A percentile compares a stretch with the other conserved stretches of the same genome.
These are phyloP conservation scores for Acipenser oxyrinchus DNA, from an alignment of 2,797 vertebrate genomes.

Conservation along the genomic window DNA sequence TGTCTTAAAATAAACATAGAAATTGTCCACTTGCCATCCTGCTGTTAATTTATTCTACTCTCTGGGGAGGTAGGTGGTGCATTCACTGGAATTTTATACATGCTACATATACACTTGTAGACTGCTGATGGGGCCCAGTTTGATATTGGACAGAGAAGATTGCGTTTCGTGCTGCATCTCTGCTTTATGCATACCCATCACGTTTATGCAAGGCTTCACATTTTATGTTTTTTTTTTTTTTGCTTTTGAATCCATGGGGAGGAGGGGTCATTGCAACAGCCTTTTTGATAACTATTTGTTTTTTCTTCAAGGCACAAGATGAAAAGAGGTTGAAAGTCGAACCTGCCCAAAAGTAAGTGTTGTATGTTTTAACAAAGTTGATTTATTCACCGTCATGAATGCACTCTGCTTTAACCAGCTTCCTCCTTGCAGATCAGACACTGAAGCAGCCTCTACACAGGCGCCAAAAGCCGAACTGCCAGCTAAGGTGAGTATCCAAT, in stretches of 20 bases:
- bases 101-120: neutral
- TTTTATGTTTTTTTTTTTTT: neutral
- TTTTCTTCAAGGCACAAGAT: conserved; percentile 55
- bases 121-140: no score
- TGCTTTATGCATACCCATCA: neutral
- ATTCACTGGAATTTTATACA: neutral
- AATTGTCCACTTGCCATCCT: neutral
- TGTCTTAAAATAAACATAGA: neutral
- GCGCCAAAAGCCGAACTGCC: conserved; percentile 40
- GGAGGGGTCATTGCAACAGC: neutral
- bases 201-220: neutral
- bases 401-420: no score
- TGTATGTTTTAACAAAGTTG: no score
- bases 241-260: neutral
- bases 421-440: conserved; percentile 42
- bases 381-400: no score
- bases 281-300: neutral
- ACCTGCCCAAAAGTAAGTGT: conserved; percentile 57
- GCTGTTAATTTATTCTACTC: neutral
- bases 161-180: no score
- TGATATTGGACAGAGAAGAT: no score
- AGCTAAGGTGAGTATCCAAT: conserved; percentile 59
- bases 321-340: conserved; percentile 83
- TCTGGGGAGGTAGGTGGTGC: neutral
- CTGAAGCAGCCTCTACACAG: conserved; percentile 50